Evolutionary conservation across 2,797 vertebrate genomes (phyloP).

Genomic region (Hypotaenidia philippensis): DNA sequence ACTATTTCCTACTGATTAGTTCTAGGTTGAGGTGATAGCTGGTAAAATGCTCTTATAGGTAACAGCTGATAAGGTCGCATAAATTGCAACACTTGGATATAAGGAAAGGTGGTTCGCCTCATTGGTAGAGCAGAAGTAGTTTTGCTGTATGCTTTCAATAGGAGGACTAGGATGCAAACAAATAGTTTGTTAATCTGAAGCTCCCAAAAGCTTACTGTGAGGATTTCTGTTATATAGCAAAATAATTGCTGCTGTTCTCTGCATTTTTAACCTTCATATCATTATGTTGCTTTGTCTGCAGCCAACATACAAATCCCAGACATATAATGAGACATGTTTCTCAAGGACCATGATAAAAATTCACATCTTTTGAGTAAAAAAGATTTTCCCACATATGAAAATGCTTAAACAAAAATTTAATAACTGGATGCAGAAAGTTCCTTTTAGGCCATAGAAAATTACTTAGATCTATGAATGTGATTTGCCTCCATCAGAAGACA

Average conservation of each 20-base stretch:
- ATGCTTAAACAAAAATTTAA: constrained; percentile 77
- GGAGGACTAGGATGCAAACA: background rate
- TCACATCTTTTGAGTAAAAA: constrained; percentile 52
- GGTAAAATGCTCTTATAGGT: constrained; percentile 1
- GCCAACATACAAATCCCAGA: constrained; percentile 51
- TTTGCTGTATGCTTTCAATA: background rate
- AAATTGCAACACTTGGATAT: background rate
- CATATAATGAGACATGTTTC: constrained; percentile 58
- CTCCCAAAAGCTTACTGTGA: constrained; percentile 6
- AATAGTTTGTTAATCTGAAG: constrained; percentile 2
- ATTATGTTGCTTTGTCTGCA: constrained; percentile 24
- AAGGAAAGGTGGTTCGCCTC: too few species aligned
- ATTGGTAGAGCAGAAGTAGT: background rate
- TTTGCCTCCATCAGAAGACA: constrained; percentile 59
- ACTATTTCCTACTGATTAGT: constrained; percentile 16
- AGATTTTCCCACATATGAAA: constrained; percentile 74
- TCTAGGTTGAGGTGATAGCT: background rate
- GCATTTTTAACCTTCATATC: constrained; percentile 61
- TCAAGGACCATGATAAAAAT: constrained; percentile 56
- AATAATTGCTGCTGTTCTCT: constrained; percentile 57
- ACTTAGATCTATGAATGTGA: constrained; percentile 76
- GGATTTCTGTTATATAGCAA: constrained; percentile 34
- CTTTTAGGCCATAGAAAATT: constrained; percentile 77
- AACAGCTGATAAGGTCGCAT: constrained; percentile 22
- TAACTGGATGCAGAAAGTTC: constrained; percentile 69